Percentiles rank a stretch among this genome's conserved stretches.
phyloP scores from a whole-genome alignment of 2,113 vertebrate species.

The Struthio camelus region DNA sequence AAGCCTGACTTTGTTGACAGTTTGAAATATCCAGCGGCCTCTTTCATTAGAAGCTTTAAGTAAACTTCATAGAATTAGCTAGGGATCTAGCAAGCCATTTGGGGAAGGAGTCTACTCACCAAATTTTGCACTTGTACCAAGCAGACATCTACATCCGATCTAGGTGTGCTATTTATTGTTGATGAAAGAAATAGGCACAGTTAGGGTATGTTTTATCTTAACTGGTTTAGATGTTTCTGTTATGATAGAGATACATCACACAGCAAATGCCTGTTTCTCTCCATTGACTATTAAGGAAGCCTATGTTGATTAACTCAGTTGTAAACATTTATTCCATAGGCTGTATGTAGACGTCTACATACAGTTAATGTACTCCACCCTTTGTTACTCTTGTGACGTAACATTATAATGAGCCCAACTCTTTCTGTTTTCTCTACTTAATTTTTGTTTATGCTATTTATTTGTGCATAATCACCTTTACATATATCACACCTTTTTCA shows the following conservation, averaged over 20 bases:
- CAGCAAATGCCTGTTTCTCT: neutral
- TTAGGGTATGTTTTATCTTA: neutral
- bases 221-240: neutral
- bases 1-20: neutral
- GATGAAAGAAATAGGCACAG: neutral
- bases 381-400: neutral
- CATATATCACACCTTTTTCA: neutral
- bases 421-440: neutral
- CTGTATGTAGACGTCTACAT: neutral
- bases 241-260: neutral
- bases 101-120: neutral
- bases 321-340: neutral
- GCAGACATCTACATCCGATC: neutral
- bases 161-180: fast-evolving
- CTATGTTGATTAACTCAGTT: neutral
- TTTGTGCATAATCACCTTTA: neutral
- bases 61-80: neutral
- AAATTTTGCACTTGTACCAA: neutral
- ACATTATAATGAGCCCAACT: neutral
- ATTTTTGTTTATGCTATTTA: neutral
- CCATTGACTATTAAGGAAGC: neutral
- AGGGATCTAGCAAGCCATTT: neutral
- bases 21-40: neutral
- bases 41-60: neutral
- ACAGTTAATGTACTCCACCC: neutral